Percentiles rank a stretch among this genome's conserved stretches.
phyloP scores from a whole-genome alignment of 2,888 invertebrate genomes.

The Elegia similella region DNA sequence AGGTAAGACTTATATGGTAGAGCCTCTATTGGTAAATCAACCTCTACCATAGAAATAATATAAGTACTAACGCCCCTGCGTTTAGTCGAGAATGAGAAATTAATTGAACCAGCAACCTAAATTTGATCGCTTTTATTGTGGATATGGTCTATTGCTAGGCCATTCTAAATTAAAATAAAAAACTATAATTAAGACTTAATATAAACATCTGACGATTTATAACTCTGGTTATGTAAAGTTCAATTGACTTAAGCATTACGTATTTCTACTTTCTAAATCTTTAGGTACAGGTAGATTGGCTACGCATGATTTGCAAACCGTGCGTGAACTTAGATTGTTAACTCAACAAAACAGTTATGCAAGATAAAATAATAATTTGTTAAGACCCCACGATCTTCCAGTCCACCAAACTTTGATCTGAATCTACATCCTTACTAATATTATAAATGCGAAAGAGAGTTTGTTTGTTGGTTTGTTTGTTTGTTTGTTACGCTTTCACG shows the following conservation, averaged over 20 bases:
- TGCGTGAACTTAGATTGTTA: slow-evolving; percentile 9
- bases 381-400: background rate
- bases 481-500: too few relatives aligned
- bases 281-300: slow-evolving; percentile 2
- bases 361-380: background rate
- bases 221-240: background rate
- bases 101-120: background rate
- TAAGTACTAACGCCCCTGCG: too few relatives aligned
- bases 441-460: too few relatives aligned
- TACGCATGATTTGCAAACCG: slow-evolving; percentile 7
- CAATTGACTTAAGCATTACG: slow-evolving; percentile 3
- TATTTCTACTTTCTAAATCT: slow-evolving; percentile 7
- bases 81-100: too few relatives aligned
- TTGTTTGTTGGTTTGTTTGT: too few relatives aligned
- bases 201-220: background rate
- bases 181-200: background rate
- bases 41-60: too few relatives aligned
- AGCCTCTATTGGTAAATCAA: too few relatives aligned
- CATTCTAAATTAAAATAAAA: background rate
- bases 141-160: background rate
- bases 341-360: background rate
- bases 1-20: too few relatives aligned
- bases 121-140: background rate
- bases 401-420: too few relatives aligned
- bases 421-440: too few relatives aligned